Evolutionary conservation across 2,113 vertebrate species (phyloP), one percentile per base, ranked within the genome.

Genomic region (Hemichromis elongatus): DNA sequence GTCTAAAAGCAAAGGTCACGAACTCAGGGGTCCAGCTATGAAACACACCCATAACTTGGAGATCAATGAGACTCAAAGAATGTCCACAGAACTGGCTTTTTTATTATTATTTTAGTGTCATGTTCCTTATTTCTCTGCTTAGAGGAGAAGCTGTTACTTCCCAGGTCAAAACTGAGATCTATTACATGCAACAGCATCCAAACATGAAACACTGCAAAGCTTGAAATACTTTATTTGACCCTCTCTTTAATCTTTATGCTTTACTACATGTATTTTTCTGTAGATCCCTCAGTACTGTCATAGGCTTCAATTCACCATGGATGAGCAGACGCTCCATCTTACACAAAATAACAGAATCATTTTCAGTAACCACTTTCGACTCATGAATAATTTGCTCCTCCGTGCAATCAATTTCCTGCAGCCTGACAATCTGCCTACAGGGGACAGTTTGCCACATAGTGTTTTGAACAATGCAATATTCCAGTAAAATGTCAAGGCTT

Each of bases 371-470:
- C 77, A 86, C 61, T 83, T 81, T 85, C 16, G 28, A 9, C 66
- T 91, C 83, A 84, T 90, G 57, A 92, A 91, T 87, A 80, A 92
- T 90, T 89, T 85, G 82, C 84, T 82, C 81, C 75, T 68, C 37
- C 28, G 77, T 54, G 54, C 79, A 90, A 89, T 91, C 83, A 81
- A 75, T 91, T 84, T 85, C 79, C 45, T 82, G 14, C 77, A 37
- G 30, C 28, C 18, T 28, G 61, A 79, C 82, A 68, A 66, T 37
- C 7, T 77, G 68, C 77, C 80, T 50, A 42, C 53, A 56, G 81
- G 59, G 40, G 50, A 59, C 79, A 68, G 47, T 47, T 53, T 19
- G 40, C 40, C 63, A 59, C 66, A 70, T 14, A 14, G 28, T 63
- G 33, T 75, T 86, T 57, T 73, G 33, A 86, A 47, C 42, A 63